Evolutionary conservation across 2,797 vertebrate genomes (phyloP), one percentile per base, ranked within the genome.

Genomic region (Schizopygopsis malacanthus): DNA sequence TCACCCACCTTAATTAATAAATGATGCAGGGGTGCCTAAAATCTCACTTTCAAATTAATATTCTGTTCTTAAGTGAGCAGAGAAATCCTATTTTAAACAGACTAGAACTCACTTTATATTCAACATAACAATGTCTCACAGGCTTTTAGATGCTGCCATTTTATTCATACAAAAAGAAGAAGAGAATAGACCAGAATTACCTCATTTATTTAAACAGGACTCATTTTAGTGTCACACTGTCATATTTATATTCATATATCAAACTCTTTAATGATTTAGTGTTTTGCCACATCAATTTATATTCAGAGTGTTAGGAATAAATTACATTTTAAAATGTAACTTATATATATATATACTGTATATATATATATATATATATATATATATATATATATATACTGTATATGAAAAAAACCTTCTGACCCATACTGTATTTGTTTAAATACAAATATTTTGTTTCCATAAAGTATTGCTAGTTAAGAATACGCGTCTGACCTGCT

Each of bases 401-500:
- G 1, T 47, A 10, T 50, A 4, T 56, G 18, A 18, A 54, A 8
- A 59, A n/a, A 59, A 59, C 1, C 6, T 18, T 54, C 16, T 54
- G 50, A 18, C 50, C 16, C 50, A 54, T 20, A 54, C 50, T 54
- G 50, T 20, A 54, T 54, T 18, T 54, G 16, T 20, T 54, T 54
- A 54, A 54, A 54, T 18, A 6, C 18, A 56, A 61, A 22, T 43
- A 6, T 8, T 22, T 6, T 45, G 25, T 75, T 33, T 33, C 4
- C 37, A n/a, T 75, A 6, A 63, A 75, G 41, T 25, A 33, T 13
- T 15, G 41, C 6, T 33, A 37, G 7, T 47, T 56, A 15, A 3
- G 12, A 39, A 6, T 20, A 63, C 11, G 13, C 37, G 12, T 54
- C 91, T 89, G 89, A 99, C 98, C 95, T 99, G 98, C 90, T 99